Base-by-base conservation (phyloP, 2,888 invertebrate genomes). In the Aphidoletes aphidimyza region DNA sequence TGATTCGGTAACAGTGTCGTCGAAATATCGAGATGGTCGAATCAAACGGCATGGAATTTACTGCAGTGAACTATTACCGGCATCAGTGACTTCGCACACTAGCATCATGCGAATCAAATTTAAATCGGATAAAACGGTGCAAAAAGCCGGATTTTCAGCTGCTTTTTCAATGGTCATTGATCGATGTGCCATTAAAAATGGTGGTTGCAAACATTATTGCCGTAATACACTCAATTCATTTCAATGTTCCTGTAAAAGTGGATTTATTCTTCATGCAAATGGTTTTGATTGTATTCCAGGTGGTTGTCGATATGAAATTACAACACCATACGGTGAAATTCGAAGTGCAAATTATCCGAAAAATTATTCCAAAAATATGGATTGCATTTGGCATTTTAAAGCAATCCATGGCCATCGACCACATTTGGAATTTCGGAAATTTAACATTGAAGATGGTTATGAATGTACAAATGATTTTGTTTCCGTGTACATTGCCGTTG, bases 381-480 rank as follows among this genome's bases (percentile, higher is more conserved):
- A 97, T 88, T 98, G 98, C 89, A 95, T 97, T 11, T 98, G 98
- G 98, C 95, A 96, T 87, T 95, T 98, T 89, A 94, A 94, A 0
- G 97, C 97, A 0, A 97, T 96, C 0, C 96, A 97, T 0, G 98
- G 98, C 9, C 98, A 98, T 89, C 92, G 97, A 81, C 95, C 98
- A 86, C 95, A 96, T 90, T 91, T 98, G 87, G 94, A 93, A 39
- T 97, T 97, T 90, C 93, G 94, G 87, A 94, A 94, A 69, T 98
- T 98, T 89, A 97, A 97, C 89, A 91, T 98, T 89, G 98, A 98
- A 88, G 95, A 96, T 0, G 97, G 98, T 89, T 94, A 96, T 90
- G 96, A 97, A 89, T 98, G 98, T 88, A 94, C 95, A 0, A 98
- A 98, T 89, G 98, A 98, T 89, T 95, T 96, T 88, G 94, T 98